Conservation (phyloP, 1,140 invertebrate genomes). For the Meloidogyne hapla region DNA sequence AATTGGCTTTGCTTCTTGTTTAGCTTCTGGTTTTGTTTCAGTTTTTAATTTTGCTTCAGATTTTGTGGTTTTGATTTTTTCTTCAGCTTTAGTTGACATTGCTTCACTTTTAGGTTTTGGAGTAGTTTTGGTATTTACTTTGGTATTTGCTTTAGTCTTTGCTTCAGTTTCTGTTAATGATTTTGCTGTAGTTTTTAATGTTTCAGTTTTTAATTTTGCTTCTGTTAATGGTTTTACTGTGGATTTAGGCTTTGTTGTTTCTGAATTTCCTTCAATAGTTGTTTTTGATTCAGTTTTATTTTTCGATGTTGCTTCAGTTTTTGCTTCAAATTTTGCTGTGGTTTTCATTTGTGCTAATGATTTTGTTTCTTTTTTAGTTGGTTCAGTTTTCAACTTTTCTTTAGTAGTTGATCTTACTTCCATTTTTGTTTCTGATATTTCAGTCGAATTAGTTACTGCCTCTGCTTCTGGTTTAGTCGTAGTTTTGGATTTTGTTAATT, state of each 20-base stretch:
- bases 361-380: too few relatives aligned
- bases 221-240: neutral
- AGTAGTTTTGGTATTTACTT: too few relatives aligned
- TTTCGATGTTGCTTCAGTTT: neutral
- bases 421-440: neutral
- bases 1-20: neutral
- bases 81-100: neutral
- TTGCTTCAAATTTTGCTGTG: neutral
- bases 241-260: neutral
- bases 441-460: neutral
- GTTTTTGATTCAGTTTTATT: neutral
- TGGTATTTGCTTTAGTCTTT: neutral
- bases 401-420: neutral
- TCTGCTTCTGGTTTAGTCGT: too few relatives aligned
- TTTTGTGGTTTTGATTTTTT: too few relatives aligned
- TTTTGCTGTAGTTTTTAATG: neutral
- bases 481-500: too few relatives aligned
- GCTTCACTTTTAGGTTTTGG: neutral
- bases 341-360: too few relatives aligned
- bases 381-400: too few relatives aligned
- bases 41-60: neutral
- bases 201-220: neutral
- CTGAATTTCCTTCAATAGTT: neutral
- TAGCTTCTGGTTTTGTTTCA: slow-evolving; percentile 8
- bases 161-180: neutral